Evolutionary conservation across 2,113 vertebrate species (phyloP).

Genomic region (Strix aluco): DNA sequence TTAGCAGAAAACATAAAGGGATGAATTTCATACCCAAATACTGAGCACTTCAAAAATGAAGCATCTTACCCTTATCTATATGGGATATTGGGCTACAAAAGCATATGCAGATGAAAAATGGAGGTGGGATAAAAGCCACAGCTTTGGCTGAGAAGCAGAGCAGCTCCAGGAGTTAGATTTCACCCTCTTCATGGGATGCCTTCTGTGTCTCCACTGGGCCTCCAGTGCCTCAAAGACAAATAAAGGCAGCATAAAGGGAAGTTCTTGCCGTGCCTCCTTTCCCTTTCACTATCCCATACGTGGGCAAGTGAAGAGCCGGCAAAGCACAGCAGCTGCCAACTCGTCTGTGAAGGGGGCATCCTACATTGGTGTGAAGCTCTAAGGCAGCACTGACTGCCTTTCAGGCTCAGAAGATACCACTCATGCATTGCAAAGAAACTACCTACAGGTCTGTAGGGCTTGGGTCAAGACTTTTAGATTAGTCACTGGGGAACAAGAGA

Average conservation of each 20-base stretch:
- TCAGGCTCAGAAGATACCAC: neutral
- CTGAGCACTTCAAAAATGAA: neutral
- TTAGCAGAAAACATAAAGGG: neutral
- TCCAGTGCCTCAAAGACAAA: neutral
- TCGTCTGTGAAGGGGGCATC: neutral
- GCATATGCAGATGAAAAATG: neutral
- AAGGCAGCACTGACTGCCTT: neutral
- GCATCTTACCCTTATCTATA: neutral
- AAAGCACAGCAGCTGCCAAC: neutral
- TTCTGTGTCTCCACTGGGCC: neutral
- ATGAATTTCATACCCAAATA: neutral
- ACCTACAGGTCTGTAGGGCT: neutral
- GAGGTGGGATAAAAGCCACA: neutral
- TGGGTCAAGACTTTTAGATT: conserved; percentile 1
- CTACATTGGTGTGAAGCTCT: neutral
- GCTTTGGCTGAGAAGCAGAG: neutral
- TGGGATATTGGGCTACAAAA: neutral
- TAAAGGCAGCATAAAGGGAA: neutral
- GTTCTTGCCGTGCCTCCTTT: neutral
- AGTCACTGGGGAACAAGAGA: neutral
- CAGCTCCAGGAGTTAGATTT: neutral
- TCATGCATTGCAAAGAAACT: neutral
- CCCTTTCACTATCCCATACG: neutral
- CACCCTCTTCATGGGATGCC: neutral
- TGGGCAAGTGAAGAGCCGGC: neutral